phyloP scores from a whole-genome alignment of 2,113 vertebrate species.

The Marmota flaviventris region DNA sequence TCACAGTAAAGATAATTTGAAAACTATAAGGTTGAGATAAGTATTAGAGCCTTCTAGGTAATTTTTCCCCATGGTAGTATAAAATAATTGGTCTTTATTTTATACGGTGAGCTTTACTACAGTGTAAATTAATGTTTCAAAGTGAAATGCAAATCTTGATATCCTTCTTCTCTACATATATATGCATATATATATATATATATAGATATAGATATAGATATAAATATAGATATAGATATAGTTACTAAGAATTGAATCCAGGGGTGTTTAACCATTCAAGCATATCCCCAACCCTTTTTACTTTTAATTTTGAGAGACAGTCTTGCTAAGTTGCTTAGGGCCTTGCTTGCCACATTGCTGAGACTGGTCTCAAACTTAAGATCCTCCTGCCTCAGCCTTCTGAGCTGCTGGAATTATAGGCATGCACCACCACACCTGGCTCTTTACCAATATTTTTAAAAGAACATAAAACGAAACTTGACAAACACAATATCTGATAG shows the following conservation, averaged over 20 bases:
- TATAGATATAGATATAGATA: too few species aligned
- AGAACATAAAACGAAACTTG: conserved; percentile 22
- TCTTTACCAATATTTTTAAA: conserved; percentile 33
- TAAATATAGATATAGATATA: too few species aligned
- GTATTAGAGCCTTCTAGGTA: background rate
- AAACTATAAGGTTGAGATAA: background rate
- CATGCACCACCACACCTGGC: background rate
- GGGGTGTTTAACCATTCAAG: too few species aligned
- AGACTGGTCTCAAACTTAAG: too few species aligned
- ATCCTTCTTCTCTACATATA: background rate
- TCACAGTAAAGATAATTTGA: background rate
- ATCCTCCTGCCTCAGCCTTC: too few species aligned
- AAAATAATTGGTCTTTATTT: conserved; percentile 2
- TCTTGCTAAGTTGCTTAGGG: too few species aligned
- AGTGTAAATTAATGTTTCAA: background rate
- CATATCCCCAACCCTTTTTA: too few species aligned
- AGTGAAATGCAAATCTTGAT: background rate
- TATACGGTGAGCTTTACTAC: background rate
- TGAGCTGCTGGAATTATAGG: background rate
- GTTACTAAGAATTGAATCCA: too few species aligned
- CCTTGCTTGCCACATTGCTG: too few species aligned
- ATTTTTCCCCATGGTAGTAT: background rate
- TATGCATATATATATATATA: too few species aligned
- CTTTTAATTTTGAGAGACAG: too few species aligned
- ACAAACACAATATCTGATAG: background rate